A percentile compares a stretch with the other conserved stretches of the same genome.
Evolutionary conservation across 1,140 invertebrate species (phyloP).

Genomic region (Hormaphis cornu): DNA sequence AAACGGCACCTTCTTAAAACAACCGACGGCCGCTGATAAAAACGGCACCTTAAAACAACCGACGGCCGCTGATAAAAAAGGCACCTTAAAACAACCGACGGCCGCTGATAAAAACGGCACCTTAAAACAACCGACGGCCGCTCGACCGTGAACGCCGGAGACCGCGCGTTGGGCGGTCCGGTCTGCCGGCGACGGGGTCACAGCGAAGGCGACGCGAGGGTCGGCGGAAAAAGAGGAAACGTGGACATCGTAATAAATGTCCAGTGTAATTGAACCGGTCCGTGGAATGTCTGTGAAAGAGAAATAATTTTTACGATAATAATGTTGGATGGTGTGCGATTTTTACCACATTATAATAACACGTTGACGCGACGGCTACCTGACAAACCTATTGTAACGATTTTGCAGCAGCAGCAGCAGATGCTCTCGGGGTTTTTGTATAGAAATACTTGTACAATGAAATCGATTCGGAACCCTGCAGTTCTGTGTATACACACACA

Average conservation of each 20-base stretch:
- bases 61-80: slow-evolving; percentile 1
- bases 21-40: no score
- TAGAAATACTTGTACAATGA: slow-evolving; percentile 1
- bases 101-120: not conserved
- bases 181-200: not conserved
- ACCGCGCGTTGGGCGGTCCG: not conserved
- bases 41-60: slow-evolving; percentile 10
- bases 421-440: slow-evolving; percentile 1
- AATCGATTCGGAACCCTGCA: slow-evolving; percentile 20
- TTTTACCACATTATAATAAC: not conserved
- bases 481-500: not conserved
- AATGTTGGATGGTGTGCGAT: not conserved
- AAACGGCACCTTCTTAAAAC: no score
- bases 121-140: slow-evolving; percentile 9
- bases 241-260: not conserved
- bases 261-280: slow-evolving; percentile 29
- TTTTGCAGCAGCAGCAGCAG: not conserved
- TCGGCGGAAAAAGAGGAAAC: not conserved
- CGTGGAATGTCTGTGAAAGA: slow-evolving; percentile 5
- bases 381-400: slow-evolving; percentile 14
- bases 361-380: not conserved
- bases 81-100: slow-evolving; percentile 11
- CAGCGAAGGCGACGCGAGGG: not conserved
- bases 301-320: slow-evolving; percentile 8
- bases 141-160: not conserved